A percentile compares a stretch with the other conserved stretches of the same genome.
phyloP scores from a whole-genome alignment of 2,888 invertebrate species.

The Epirrhoe alternata region DNA sequence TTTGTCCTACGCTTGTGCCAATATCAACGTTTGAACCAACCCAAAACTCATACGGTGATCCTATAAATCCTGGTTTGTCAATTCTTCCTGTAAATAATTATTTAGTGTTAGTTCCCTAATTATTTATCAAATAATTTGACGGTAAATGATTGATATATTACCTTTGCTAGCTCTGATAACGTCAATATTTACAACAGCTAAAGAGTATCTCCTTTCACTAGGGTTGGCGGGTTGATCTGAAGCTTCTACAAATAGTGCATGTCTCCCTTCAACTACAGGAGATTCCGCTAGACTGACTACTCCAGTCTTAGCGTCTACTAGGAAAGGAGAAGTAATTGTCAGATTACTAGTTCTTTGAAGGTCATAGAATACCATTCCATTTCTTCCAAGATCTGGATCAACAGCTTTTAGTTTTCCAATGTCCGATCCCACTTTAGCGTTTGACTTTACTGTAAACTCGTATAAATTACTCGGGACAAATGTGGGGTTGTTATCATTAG shows the following conservation, averaged over 20 bases:
- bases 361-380: slow-evolving; percentile 90
- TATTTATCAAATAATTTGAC: not conserved
- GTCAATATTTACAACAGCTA: slow-evolving; percentile 94
- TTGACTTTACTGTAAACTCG: slow-evolving; percentile 89
- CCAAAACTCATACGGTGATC: slow-evolving; percentile 96
- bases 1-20: slow-evolving; percentile 94
- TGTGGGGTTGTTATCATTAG: slow-evolving; percentile 96
- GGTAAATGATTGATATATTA: slow-evolving; percentile 41
- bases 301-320: slow-evolving; percentile 89
- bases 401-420: slow-evolving; percentile 92
- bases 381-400: slow-evolving; percentile 91
- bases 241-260: slow-evolving; percentile 93
- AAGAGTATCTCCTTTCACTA: slow-evolving; percentile 91
- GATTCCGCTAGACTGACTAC: slow-evolving; percentile 87
- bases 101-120: slow-evolving; percentile 7
- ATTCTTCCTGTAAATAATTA: slow-evolving; percentile 69
- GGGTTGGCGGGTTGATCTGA: slow-evolving; percentile 93
- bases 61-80: slow-evolving; percentile 91
- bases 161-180: slow-evolving; percentile 85
- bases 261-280: slow-evolving; percentile 88
- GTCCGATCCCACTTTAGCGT: slow-evolving; percentile 88
- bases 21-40: slow-evolving; percentile 94
- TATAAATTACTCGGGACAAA: slow-evolving; percentile 94
- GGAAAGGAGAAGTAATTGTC: slow-evolving; percentile 88
- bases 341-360: slow-evolving; percentile 88